These are phyloP conservation scores for Lysandra bellargus DNA, from an alignment of 2,888 invertebrate genomes.

Conservation along the genomic window DNA sequence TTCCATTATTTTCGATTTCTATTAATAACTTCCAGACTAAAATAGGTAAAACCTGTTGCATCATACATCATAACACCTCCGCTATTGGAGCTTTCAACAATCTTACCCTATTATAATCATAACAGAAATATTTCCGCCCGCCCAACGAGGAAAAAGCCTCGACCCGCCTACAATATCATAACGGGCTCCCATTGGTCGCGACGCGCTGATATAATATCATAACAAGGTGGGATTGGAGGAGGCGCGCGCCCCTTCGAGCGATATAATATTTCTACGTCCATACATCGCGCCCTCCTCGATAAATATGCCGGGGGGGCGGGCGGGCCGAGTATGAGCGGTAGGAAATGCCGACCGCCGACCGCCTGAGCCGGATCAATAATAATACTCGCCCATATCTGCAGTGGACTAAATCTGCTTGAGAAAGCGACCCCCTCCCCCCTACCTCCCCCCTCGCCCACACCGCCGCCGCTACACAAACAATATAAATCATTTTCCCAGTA, in stretches of 20 bases:
- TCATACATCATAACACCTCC: constrained; percentile 32
- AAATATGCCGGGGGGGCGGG: constrained; percentile 67
- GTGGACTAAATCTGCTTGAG: constrained; percentile 78
- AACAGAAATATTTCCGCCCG: constrained; percentile 77
- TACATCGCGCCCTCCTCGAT: constrained; percentile 65
- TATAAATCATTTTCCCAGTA: constrained; percentile 77
- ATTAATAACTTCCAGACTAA: neutral
- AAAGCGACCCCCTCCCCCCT: constrained; percentile 57
- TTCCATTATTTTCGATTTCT: neutral
- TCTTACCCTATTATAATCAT: constrained; percentile 71
- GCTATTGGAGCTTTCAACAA: constrained; percentile 47
- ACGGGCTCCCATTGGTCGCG: constrained; percentile 77
- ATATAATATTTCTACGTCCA: constrained; percentile 71
- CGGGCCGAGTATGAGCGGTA: constrained; percentile 72
- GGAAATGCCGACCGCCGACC: constrained; percentile 69
- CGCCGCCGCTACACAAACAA: constrained; percentile 70
- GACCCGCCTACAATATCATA: constrained; percentile 80
- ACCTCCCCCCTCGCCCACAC: constrained; percentile 44
- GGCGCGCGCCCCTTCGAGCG: constrained; percentile 62
- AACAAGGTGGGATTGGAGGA: constrained; percentile 79
- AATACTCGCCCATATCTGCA: constrained; percentile 80
- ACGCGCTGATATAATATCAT: constrained; percentile 83
- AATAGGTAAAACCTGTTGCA: neutral
- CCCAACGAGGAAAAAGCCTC: constrained; percentile 70
- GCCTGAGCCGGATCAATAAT: constrained; percentile 78